These are phyloP conservation scores for Clamator glandarius DNA, from an alignment of 2,797 vertebrate genomes.

Conservation along the genomic window DNA sequence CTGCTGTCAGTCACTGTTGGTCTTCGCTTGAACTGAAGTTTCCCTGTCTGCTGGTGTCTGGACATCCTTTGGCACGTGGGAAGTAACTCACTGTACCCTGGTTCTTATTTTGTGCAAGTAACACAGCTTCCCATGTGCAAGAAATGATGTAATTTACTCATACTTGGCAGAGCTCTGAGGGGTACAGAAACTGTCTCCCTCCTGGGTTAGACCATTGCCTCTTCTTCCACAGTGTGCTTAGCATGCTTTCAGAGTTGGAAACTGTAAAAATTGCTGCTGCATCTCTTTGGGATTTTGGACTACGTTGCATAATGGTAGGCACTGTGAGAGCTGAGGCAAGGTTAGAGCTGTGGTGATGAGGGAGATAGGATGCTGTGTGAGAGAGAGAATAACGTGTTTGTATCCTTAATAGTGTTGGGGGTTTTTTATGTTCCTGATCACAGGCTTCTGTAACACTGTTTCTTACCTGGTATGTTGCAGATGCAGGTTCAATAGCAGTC, in stretches of 20 bases:
- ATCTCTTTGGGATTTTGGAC: not conserved
- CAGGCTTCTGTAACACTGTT: not conserved
- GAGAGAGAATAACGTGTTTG: not conserved
- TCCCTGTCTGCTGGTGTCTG: not conserved
- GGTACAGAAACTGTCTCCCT: not conserved
- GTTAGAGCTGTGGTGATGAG: accelerated
- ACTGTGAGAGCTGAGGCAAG: not conserved
- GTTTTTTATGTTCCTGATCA: not conserved
- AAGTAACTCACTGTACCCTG: not conserved
- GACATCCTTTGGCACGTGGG: not conserved
- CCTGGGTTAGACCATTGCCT: accelerated
- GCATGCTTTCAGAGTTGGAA: not conserved
- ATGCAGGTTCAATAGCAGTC: accelerated
- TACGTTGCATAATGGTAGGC: not conserved
- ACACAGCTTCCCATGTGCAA: accelerated
- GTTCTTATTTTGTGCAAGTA: not conserved
- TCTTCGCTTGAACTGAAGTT: not conserved
- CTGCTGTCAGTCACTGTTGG: not conserved
- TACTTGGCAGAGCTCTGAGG: not conserved
- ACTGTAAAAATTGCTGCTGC: not conserved
- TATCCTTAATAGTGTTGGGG: not conserved
- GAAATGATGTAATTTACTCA: not conserved
- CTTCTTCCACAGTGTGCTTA: not conserved
- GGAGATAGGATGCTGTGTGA: not conserved
- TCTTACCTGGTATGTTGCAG: not conserved